Evolutionary conservation across 2,888 invertebrate genomes (phyloP).

Genomic region (Meloe dianella): DNA sequence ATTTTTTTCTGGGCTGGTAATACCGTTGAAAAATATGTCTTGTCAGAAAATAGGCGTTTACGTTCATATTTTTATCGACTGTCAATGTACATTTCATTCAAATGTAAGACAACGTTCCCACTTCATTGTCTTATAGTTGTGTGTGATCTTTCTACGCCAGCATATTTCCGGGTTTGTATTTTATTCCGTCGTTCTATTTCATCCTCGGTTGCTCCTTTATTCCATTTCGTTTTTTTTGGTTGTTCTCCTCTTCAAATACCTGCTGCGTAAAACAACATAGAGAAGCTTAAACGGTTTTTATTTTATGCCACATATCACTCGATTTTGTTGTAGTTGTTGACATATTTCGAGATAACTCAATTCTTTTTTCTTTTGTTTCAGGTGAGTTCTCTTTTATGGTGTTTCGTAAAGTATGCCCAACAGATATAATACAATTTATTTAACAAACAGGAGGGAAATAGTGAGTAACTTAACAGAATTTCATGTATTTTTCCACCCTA

Average conservation of each 20-base stretch:
- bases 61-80: constrained; percentile 43
- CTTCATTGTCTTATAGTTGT: constrained; percentile 25
- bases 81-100: constrained; percentile 49
- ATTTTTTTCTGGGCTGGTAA: not conserved
- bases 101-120: constrained; percentile 28
- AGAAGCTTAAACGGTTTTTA: constrained; percentile 4
- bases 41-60: constrained; percentile 22
- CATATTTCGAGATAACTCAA: constrained; percentile 8
- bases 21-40: not conserved
- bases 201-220: constrained; percentile 23
- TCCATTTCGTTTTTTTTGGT: not conserved
- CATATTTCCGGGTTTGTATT: constrained; percentile 23
- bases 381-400: constrained; percentile 15
- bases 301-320: constrained; percentile 13
- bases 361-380: constrained; percentile 18
- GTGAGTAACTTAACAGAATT: constrained; percentile 1
- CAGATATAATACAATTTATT: not conserved
- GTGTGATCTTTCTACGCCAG: constrained; percentile 12
- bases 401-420: not conserved
- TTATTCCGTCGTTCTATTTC: constrained; percentile 24
- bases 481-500: constrained; percentile 9
- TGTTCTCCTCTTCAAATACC: not conserved
- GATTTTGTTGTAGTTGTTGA: constrained; percentile 17
- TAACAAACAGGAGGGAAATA: not conserved
- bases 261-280: constrained; percentile 1